phyloP scores from a whole-genome alignment of 1,140 invertebrate species.

The Panulirus ornatus region DNA sequence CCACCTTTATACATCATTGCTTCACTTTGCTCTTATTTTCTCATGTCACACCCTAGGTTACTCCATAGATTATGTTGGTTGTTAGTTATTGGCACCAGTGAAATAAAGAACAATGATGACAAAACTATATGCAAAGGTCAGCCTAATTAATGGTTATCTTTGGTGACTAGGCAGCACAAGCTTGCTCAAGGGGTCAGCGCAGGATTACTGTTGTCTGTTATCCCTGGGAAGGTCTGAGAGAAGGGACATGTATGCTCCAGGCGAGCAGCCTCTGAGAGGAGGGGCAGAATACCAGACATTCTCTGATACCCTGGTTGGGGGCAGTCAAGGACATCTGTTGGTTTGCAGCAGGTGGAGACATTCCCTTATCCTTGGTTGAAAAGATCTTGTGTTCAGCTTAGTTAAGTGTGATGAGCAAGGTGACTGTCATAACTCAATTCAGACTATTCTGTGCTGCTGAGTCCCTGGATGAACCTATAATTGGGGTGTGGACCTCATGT shows the following conservation, averaged over 20 bases:
- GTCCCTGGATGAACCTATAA: not conserved
- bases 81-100: too few species aligned
- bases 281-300: slow-evolving; percentile 54
- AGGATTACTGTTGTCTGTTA: too few species aligned
- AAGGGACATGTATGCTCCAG: slow-evolving; percentile 51
- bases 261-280: slow-evolving; percentile 44
- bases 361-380: slow-evolving; percentile 33
- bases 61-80: too few species aligned
- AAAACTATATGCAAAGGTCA: not conserved
- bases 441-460: slow-evolving; percentile 56
- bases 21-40: too few species aligned
- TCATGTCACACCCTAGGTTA: too few species aligned
- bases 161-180: slow-evolving; percentile 41
- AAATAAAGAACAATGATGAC: not conserved
- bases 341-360: slow-evolving; percentile 26
- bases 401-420: slow-evolving; percentile 59
- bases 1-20: too few species aligned
- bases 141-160: not conserved
- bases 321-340: slow-evolving; percentile 25
- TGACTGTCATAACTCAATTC: slow-evolving; percentile 62
- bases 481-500: slow-evolving; percentile 41
- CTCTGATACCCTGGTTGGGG: slow-evolving; percentile 22
- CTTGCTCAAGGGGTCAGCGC: slow-evolving; percentile 55
- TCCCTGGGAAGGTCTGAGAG: slow-evolving; percentile 65
- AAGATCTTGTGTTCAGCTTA: slow-evolving; percentile 53